These are phyloP conservation scores for Otolemur garnettii DNA, from an alignment of 2,113 vertebrate genomes.

Conservation along the genomic window DNA sequence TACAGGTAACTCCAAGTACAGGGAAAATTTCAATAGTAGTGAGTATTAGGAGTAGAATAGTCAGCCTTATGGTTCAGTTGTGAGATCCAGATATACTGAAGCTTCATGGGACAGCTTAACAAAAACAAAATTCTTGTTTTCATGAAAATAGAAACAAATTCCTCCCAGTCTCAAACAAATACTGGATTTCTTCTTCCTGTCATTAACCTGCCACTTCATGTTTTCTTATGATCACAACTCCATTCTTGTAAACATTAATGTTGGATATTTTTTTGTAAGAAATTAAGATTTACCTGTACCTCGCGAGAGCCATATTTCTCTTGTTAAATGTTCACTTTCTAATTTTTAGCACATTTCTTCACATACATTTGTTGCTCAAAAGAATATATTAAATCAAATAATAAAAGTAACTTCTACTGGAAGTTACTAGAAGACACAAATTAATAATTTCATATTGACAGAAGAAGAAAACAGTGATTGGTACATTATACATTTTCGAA, in stretches of 20 bases:
- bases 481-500: not conserved
- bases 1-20: not conserved
- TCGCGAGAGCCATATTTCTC: not conserved
- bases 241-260: not conserved
- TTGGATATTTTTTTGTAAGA: not conserved
- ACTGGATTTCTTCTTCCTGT: not conserved
- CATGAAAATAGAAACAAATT: not conserved
- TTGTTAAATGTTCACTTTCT: not conserved
- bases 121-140: not conserved
- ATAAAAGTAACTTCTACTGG: not conserved
- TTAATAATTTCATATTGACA: not conserved
- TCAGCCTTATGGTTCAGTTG: rapidly evolving
- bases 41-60: not conserved
- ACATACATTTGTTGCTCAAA: not conserved
- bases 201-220: not conserved
- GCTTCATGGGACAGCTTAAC: not conserved
- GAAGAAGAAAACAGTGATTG: not conserved
- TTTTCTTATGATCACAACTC: not conserved
- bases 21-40: not conserved
- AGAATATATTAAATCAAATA: not conserved
- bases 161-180: not conserved
- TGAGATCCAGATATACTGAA: not conserved
- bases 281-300: not conserved
- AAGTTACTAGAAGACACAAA: too few relatives aligned
- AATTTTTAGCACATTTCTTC: not conserved